These are phyloP conservation scores for Boloria selene DNA, from an alignment of 2,888 invertebrate species.

Conservation along the genomic window DNA sequence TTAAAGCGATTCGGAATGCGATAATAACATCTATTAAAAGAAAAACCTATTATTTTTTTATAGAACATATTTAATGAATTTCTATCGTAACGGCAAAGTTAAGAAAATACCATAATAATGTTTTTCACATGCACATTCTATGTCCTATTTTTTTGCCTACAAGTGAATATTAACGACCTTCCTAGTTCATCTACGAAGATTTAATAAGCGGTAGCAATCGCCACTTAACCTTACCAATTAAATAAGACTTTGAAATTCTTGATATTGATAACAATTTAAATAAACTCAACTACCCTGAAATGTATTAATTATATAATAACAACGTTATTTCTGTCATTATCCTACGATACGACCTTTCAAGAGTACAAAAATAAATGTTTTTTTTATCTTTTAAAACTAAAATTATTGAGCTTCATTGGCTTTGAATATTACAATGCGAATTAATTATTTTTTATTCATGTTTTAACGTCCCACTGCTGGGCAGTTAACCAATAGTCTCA, in stretches of 20 bases:
- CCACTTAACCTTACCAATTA: conserved; percentile 41
- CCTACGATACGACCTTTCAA: neutral
- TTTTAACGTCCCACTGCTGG: no score
- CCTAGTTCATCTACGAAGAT: conserved; percentile 36
- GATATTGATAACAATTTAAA: conserved; percentile 11
- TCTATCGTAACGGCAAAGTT: no score
- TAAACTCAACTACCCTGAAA: conserved; percentile 1
- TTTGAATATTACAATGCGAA: no score
- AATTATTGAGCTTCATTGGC: no score
- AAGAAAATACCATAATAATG: no score
- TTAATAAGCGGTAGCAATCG: conserved; percentile 35
- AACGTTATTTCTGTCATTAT: neutral
- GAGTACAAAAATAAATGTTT: neutral
- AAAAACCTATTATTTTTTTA: no score
- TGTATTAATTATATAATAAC: neutral
- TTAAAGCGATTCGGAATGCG: no score
- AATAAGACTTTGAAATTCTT: conserved; percentile 38
- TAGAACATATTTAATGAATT: no score
- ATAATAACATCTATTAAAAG: no score
- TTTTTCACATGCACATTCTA: no score
- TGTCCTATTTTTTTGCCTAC: neutral
- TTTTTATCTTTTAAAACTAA: neutral
- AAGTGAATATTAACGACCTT: conserved; percentile 36
- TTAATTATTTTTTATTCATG: no score
- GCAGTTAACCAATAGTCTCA: no score